A percentile compares a stretch with the other conserved stretches of the same genome.
Conservation (phyloP, 2,888 invertebrate species). For the Odontocerum albicorne region DNA sequence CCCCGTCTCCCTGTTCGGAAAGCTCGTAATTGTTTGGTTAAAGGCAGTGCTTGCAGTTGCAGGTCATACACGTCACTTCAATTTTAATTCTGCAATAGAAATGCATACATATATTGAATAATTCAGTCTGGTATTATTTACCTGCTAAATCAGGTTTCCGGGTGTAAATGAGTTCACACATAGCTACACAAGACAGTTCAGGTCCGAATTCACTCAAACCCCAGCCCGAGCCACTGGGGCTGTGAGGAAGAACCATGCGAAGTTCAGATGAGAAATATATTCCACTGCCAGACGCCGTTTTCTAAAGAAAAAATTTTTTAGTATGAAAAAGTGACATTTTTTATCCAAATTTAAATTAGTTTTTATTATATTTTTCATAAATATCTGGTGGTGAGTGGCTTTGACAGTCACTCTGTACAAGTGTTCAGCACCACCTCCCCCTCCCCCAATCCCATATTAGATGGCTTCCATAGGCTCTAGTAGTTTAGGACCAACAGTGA, state of each 20-base stretch:
- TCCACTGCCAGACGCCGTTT: constrained; percentile 65
- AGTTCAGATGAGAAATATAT: constrained; percentile 77
- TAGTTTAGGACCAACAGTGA: too few relatives aligned
- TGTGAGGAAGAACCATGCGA: constrained; percentile 69
- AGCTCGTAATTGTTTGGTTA: background rate
- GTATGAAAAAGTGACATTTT: background rate
- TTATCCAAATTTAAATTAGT: too few relatives aligned
- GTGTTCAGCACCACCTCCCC: too few relatives aligned
- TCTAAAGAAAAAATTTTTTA: constrained; percentile 5
- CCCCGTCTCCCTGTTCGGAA: background rate
- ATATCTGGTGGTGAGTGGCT: too few relatives aligned
- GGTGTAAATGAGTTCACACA: constrained; percentile 79
- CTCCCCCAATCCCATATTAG: too few relatives aligned
- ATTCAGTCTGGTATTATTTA: too few relatives aligned
- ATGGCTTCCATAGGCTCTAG: too few relatives aligned
- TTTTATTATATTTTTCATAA: too few relatives aligned
- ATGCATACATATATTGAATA: background rate
- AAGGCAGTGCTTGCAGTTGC: background rate
- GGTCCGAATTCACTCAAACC: constrained; percentile 73
- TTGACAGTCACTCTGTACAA: too few relatives aligned
- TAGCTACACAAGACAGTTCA: constrained; percentile 74
- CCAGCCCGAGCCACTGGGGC: constrained; percentile 76
- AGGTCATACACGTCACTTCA: too few relatives aligned
- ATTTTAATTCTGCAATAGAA: background rate
- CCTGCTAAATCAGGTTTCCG: constrained; percentile 51